Evolutionary conservation across 2,113 vertebrate genomes (phyloP).

Genomic region (Himantopus leucocephalus): DNA sequence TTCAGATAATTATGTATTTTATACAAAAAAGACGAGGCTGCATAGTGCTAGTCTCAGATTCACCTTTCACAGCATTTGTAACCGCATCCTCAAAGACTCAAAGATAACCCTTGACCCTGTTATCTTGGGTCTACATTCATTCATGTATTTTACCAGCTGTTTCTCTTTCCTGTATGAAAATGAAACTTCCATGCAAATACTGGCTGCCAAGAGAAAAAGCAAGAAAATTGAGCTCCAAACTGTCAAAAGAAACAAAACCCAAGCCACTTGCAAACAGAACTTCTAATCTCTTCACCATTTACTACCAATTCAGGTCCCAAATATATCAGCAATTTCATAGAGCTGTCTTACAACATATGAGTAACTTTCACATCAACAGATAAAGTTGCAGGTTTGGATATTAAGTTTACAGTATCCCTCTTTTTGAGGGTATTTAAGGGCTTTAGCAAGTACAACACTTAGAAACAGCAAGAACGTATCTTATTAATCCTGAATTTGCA

Average conservation of each 20-base stretch:
- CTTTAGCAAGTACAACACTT: neutral
- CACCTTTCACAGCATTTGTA: neutral
- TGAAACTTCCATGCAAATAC: neutral
- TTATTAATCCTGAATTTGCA: neutral
- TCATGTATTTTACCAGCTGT: neutral
- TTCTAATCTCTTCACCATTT: neutral
- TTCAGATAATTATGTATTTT: neutral
- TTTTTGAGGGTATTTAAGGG: neutral
- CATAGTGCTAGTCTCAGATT: neutral
- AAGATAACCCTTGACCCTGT: slow-evolving; percentile 35
- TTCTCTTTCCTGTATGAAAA: neutral
- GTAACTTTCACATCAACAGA: neutral
- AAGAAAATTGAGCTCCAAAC: neutral
- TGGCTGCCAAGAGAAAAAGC: neutral
- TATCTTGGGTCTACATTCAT: slow-evolving; percentile 2
- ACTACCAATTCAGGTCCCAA: neutral
- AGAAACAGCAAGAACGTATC: neutral
- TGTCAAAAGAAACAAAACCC: neutral
- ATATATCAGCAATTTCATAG: neutral
- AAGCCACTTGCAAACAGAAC: neutral
- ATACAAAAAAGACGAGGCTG: neutral
- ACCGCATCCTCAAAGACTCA: neutral
- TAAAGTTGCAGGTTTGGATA: neutral
- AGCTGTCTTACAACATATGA: neutral
- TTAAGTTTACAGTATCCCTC: neutral